Percentiles rank a stretch among this genome's conserved stretches.
Evolutionary conservation across 2,888 invertebrate genomes (phyloP).

Genomic region (Meganola albula): DNA sequence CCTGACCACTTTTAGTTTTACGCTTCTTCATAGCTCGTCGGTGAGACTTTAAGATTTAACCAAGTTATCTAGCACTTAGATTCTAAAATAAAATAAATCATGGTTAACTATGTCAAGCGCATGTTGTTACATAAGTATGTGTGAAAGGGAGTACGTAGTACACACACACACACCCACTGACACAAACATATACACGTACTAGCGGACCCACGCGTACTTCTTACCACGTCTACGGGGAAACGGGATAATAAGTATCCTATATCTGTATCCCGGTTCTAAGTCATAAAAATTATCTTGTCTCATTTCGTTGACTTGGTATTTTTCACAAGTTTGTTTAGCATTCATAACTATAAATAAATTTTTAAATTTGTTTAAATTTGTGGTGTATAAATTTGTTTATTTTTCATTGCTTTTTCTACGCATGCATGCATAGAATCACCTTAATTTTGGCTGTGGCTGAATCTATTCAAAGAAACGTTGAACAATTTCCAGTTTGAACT

Average conservation of each 20-base stretch:
- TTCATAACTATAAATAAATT: too few species aligned
- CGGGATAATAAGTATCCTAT: too few species aligned
- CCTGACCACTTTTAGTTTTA: slow-evolving; percentile 26
- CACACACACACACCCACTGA: slow-evolving; percentile 10
- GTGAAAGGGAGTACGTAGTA: slow-evolving; percentile 14
- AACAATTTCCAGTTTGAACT: not conserved
- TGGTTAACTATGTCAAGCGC: slow-evolving; percentile 17
- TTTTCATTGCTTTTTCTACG: not conserved
- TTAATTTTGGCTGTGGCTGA: slow-evolving; percentile 3
- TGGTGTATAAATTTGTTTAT: slow-evolving; percentile 3
- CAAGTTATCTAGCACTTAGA: slow-evolving; percentile 25
- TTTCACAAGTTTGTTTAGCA: too few species aligned
- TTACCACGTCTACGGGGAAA: too few species aligned
- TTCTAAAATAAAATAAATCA: slow-evolving; percentile 23
- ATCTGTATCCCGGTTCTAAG: too few species aligned
- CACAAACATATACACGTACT: slow-evolving; percentile 14
- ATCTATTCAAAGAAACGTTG: slow-evolving; percentile 2
- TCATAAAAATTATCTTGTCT: too few species aligned
- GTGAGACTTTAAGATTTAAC: slow-evolving; percentile 23
- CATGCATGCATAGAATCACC: slow-evolving; percentile 4
- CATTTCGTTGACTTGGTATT: too few species aligned
- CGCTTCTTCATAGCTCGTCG: slow-evolving; percentile 22
- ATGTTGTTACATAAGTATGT: slow-evolving; percentile 13
- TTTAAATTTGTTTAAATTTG: too few species aligned
- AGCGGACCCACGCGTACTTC: too few species aligned